Evolutionary conservation across 2,888 invertebrate genomes (phyloP).

Genomic region (Agapostemon virescens): DNA sequence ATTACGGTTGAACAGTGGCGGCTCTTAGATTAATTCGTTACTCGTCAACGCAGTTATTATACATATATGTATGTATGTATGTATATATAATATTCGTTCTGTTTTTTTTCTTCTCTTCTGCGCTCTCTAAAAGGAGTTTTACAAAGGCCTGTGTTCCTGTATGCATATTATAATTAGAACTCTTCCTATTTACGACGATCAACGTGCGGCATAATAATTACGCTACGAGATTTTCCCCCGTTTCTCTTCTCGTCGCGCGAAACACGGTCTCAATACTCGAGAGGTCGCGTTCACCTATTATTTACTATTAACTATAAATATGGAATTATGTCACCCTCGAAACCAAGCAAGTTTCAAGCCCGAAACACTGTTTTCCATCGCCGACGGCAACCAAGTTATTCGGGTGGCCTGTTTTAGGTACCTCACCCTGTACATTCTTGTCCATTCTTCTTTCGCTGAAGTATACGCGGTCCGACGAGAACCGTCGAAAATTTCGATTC

Average conservation of each 20-base stretch:
- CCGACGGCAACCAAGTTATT: too few relatives aligned
- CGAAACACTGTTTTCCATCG: too few relatives aligned
- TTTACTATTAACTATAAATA: too few relatives aligned
- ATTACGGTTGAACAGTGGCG: slow-evolving; percentile 19
- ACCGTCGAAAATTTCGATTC: too few relatives aligned
- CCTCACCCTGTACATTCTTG: too few relatives aligned
- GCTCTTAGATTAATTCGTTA: slow-evolving; percentile 38
- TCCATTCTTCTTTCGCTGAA: too few relatives aligned
- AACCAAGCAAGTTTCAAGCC: too few relatives aligned
- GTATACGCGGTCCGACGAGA: too few relatives aligned
- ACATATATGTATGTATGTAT: background rate
- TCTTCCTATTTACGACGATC: slow-evolving; percentile 44
- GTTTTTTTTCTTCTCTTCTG: too few relatives aligned
- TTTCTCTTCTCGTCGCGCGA: slow-evolving; percentile 32
- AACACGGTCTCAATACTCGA: background rate
- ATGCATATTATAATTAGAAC: slow-evolving; percentile 39
- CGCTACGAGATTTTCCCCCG: slow-evolving; percentile 31
- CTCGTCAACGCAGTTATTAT: slow-evolving; percentile 24
- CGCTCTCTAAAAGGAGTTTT: slow-evolving; percentile 26
- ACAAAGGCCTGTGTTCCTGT: slow-evolving; percentile 35
- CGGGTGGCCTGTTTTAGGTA: too few relatives aligned
- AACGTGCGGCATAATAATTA: slow-evolving; percentile 44
- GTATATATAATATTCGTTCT: slow-evolving; percentile 35
- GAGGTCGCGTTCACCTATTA: background rate
- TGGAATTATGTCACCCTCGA: too few relatives aligned